Conservation (phyloP, 2,888 invertebrate genomes). For the Muscina levida region DNA sequence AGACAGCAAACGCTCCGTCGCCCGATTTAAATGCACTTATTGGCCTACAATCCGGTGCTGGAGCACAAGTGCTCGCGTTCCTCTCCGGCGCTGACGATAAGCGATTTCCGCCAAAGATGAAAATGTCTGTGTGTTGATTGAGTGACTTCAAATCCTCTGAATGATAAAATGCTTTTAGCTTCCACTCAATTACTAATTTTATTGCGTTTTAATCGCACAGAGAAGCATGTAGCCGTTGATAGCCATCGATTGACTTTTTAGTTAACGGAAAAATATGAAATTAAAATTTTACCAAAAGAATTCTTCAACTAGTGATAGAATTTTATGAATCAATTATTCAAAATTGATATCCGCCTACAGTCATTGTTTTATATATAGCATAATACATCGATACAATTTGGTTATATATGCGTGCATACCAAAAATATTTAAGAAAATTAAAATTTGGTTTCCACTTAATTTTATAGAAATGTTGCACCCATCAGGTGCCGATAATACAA, state of each 20-base stretch:
- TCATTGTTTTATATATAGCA: no score
- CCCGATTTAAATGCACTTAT: not conserved
- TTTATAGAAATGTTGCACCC: no score
- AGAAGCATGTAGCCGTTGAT: no score
- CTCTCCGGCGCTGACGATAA: slow-evolving; percentile 56
- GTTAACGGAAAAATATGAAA: slow-evolving; percentile 38
- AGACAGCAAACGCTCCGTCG: not conserved
- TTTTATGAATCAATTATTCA: not conserved
- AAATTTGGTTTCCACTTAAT: no score
- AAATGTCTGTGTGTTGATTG: slow-evolving; percentile 20
- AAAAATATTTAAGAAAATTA: no score
- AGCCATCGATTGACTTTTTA: not conserved
- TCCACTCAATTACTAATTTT: slow-evolving; percentile 67
- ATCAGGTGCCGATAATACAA: no score
- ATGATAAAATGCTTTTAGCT: slow-evolving; percentile 65
- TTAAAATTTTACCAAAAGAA: not conserved
- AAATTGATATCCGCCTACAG: no score
- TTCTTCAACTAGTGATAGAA: slow-evolving; percentile 18
- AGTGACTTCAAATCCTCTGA: slow-evolving; percentile 27
- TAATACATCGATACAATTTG: no score
- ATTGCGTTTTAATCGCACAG: slow-evolving; percentile 66
- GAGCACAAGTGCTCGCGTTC: slow-evolving; percentile 47
- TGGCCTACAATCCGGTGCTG: slow-evolving; percentile 1
- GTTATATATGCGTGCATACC: no score
- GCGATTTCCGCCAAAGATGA: slow-evolving; percentile 52